Conservation (phyloP, 2,113 vertebrate genomes). For the Benitochromis conjunctus region DNA sequence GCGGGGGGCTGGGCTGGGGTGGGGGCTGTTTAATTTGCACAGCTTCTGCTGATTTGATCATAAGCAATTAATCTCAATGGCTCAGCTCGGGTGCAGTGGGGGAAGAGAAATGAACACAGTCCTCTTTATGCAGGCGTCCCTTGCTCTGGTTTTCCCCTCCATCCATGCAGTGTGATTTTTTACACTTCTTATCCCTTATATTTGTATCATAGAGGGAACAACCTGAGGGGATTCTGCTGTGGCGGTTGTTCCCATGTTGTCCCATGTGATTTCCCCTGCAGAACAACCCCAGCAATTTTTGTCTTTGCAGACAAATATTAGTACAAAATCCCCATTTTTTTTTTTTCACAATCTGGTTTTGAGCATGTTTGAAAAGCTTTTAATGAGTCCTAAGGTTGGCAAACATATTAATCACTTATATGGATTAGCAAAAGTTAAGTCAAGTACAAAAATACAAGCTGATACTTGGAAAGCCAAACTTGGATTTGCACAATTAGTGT, state of each 20-base stretch:
- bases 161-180: background rate
- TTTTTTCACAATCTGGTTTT: background rate
- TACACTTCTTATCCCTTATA: background rate
- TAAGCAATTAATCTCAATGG: slow-evolving; percentile 75
- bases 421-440: background rate
- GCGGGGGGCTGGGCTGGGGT: background rate
- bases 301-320: background rate
- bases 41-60: slow-evolving; percentile 76
- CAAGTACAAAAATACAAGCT: background rate
- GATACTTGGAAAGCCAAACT: background rate
- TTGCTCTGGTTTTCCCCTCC: slow-evolving; percentile 15
- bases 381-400: background rate
- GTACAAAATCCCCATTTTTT: background rate
- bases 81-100: slow-evolving; percentile 38
- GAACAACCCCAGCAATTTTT: background rate
- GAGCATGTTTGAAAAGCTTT: background rate
- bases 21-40: slow-evolving; percentile 66
- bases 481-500: background rate
- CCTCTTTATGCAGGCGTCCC: background rate
- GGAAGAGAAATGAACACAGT: slow-evolving; percentile 34
- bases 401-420: background rate
- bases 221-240: background rate
- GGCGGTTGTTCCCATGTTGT: background rate
- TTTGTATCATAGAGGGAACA: background rate
- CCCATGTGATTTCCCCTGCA: background rate